Percentiles rank a stretch among this genome's conserved stretches.
phyloP scores from a whole-genome alignment of 2,113 vertebrate genomes.

The Panurus biarmicus region DNA sequence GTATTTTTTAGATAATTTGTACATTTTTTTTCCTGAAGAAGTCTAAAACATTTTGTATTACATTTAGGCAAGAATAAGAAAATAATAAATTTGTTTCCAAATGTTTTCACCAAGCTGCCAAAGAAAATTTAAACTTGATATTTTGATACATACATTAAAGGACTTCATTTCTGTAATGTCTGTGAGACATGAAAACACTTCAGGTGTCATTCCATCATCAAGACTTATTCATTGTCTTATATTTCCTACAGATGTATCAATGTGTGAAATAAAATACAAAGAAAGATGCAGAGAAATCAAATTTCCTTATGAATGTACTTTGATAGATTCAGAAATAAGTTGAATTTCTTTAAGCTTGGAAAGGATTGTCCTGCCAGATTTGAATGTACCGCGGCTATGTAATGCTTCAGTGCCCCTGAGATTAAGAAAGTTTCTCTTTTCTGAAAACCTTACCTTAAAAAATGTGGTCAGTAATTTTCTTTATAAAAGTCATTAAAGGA shows the following conservation, averaged over 20 bases:
- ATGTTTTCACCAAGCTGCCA: neutral
- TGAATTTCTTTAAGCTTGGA: neutral
- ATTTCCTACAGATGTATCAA: neutral
- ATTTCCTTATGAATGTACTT: neutral
- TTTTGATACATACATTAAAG: neutral
- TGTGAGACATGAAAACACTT: neutral
- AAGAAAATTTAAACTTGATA: neutral
- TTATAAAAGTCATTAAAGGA: constrained; percentile 13
- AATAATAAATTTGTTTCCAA: neutral
- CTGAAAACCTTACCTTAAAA: neutral
- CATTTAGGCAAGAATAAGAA: neutral
- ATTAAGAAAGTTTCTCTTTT: neutral
- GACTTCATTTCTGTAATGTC: neutral
- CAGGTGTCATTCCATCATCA: neutral
- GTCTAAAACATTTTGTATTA: neutral
- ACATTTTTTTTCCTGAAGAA: neutral
- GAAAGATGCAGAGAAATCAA: neutral
- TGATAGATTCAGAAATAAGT: neutral
- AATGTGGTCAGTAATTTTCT: neutral
- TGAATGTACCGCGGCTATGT: neutral
- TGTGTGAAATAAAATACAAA: neutral
- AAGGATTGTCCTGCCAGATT: neutral
- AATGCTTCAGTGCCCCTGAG: neutral
- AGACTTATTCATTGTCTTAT: neutral
- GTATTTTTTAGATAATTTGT: neutral